Base-by-base conservation (phyloP, 2,888 invertebrate species). In the Clistopyga incitator region DNA sequence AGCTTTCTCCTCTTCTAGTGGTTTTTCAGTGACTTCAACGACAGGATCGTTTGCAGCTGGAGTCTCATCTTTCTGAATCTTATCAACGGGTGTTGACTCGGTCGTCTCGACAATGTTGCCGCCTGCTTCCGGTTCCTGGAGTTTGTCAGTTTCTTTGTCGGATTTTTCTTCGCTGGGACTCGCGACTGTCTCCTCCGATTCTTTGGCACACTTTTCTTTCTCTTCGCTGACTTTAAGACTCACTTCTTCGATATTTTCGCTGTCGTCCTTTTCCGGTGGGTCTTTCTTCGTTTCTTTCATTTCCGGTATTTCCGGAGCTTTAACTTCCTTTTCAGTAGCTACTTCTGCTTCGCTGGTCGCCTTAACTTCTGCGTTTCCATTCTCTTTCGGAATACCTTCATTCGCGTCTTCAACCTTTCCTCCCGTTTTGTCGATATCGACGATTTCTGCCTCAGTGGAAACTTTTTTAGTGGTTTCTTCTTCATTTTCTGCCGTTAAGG, bases 311-410 rank as follows among this genome's bases (percentile, higher is more conserved):
- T 81, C 59, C 50, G 65, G 18, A 11, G 45, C 68, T 67, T 52
- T 45, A 4, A 72, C 78, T 67, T 85, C 81, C 6, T 85, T 78
- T 6, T 76, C 56, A 38, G n/a, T 18, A 42, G 77, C 59, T 2
- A 18, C 25, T 11, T 42, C 45, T 2, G 68, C 10, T 78, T 65
- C 71, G 11, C 20, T 70, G 68, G 70, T 70, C 80, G 86, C 85
- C 71, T 76, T 18, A 47, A 42, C 83, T 54, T 87, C 85, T 34
- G 82, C 75, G 18, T 80, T 72, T 68, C 86, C 87, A 2, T 84
- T 86, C 23, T 70, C 85, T 50, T 77, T 61, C 0, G 38, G 84
- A 15, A 50, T 59, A 3, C 34, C 68, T 23, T 71, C 78, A 20
- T 11, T 54, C 42, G 52, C 15, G 72, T 84, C 78, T 8, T 78